phyloP scores from a whole-genome alignment of 2,797 vertebrate species.

The Gymnoscopelus braueri region DNA sequence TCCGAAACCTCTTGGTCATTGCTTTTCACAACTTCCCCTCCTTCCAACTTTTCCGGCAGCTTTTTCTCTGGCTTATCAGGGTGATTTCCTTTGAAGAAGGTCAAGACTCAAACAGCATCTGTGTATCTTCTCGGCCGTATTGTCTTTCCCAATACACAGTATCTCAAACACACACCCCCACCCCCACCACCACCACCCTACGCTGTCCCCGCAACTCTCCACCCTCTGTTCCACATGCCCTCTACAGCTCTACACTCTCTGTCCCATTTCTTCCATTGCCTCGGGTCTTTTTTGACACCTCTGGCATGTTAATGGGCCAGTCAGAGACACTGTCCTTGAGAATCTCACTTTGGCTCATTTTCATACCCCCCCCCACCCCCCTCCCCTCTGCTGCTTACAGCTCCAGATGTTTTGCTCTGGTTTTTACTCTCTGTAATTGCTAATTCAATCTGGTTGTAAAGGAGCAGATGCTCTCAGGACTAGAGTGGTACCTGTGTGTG shows the following conservation, averaged over 20 bases:
- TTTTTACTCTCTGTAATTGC: slow-evolving; percentile 84
- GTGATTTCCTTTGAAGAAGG: slow-evolving; percentile 48
- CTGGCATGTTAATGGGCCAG: slow-evolving; percentile 77
- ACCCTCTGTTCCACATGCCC: slow-evolving; percentile 64
- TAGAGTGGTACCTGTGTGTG: slow-evolving; percentile 64
- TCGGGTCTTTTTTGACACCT: slow-evolving; percentile 75
- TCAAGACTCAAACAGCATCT: slow-evolving; percentile 35
- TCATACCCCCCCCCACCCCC: slow-evolving; percentile 72
- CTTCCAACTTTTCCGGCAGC: slow-evolving; percentile 41
- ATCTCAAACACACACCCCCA: slow-evolving; percentile 1
- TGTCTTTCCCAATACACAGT: slow-evolving; percentile 38
- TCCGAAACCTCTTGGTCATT: slow-evolving; percentile 8
- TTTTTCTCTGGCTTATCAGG: slow-evolving; percentile 34
- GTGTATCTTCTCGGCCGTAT: slow-evolving; percentile 27
- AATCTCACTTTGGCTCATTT: slow-evolving; percentile 81
- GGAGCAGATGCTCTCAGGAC: slow-evolving; percentile 79
- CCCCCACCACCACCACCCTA: no score
- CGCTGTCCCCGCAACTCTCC: slow-evolving; percentile 59
- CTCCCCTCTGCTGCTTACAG: slow-evolving; percentile 80
- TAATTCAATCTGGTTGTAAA: slow-evolving; percentile 85
- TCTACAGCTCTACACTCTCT: slow-evolving; percentile 75
- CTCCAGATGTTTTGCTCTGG: slow-evolving; percentile 83
- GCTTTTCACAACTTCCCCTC: slow-evolving; percentile 38
- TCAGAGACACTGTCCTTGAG: slow-evolving; percentile 80
- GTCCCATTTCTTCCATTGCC: slow-evolving; percentile 79